Evolutionary conservation across 2,797 vertebrate species (phyloP), one percentile per base, ranked within the genome.

Genomic region (Poecilia wingei): DNA sequence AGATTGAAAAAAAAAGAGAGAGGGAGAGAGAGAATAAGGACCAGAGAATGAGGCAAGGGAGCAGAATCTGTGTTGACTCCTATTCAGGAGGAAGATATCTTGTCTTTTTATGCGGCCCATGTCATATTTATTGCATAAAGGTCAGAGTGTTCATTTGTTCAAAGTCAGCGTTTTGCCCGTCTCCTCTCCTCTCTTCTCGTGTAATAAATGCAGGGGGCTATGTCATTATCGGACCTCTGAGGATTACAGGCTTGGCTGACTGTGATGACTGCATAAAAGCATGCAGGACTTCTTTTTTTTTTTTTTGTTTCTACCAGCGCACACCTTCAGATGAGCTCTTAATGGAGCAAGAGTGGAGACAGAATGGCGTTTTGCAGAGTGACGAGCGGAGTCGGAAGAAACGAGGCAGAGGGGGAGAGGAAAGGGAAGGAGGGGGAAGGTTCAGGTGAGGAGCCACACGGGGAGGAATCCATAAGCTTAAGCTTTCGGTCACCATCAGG

Each of bases 111-210:
- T 97, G 96, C 92, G 92, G 93, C 96, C 94, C 93, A 72, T 97
- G 96, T 97, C 96, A 98, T 97, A 97, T 97, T 97, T 97, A 97
- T 96, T 96, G 95, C 96, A 97, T 97, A 97, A 95, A 94, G 96
- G 96, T 96, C 96, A 95, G 94, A 94, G 95, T 96, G 96, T 97
- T 97, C 95, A 96, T 96, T 96, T 96, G 95, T 95, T 96, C 95
- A 96, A 96, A 96, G 96, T 96, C 96, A 96, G 95, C 95, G 90
- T 95, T 96, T 96, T 96, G 92, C 92, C 92, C 93, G 93, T 93
- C 94, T 93, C 92, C 88, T 93, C 92, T 95, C 93, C 93, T 95
- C 92, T 71, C 43, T 70, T 70, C 68, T 71, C 91, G 89, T 95
- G 94, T 95, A 96, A 96, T 96, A 96, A 96, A 96, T 96, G 95